A percentile compares a stretch with the other conserved stretches of the same genome.
Conservation (phyloP, 2,113 vertebrate genomes). For the Dromiciops gliroides region DNA sequence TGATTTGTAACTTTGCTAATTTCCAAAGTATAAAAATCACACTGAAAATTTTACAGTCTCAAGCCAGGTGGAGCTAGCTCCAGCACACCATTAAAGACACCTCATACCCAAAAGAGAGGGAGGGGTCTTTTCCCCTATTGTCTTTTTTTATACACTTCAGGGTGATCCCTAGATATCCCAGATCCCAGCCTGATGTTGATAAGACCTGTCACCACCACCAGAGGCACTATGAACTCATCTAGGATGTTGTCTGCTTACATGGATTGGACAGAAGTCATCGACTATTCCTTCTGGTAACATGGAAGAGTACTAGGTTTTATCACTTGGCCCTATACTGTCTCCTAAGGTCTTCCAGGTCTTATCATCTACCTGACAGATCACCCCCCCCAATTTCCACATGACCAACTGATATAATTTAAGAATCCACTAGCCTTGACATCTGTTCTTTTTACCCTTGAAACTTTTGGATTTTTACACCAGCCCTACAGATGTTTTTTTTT, state of each 20-base stretch:
- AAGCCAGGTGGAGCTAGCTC: neutral
- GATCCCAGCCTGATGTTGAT: neutral
- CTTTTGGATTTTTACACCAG: neutral
- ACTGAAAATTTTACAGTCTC: neutral
- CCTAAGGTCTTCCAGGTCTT: neutral
- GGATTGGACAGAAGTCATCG: neutral
- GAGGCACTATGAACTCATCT: neutral
- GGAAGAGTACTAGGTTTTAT: neutral
- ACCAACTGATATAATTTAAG: neutral
- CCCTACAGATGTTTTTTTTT: neutral
- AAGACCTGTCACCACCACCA: neutral
- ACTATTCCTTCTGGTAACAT: neutral
- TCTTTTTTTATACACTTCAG: neutral
- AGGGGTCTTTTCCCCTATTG: neutral
- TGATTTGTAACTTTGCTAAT: neutral
- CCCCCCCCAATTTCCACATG: neutral
- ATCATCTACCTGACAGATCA: neutral
- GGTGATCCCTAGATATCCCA: neutral
- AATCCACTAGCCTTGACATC: neutral
- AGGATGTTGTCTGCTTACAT: neutral
- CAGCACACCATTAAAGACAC: neutral
- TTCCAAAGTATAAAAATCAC: neutral
- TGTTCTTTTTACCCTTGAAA: neutral
- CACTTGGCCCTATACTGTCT: neutral
- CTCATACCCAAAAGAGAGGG: neutral